phyloP scores from a whole-genome alignment of 1,140 invertebrate species.

The Drosophila arawakana region DNA sequence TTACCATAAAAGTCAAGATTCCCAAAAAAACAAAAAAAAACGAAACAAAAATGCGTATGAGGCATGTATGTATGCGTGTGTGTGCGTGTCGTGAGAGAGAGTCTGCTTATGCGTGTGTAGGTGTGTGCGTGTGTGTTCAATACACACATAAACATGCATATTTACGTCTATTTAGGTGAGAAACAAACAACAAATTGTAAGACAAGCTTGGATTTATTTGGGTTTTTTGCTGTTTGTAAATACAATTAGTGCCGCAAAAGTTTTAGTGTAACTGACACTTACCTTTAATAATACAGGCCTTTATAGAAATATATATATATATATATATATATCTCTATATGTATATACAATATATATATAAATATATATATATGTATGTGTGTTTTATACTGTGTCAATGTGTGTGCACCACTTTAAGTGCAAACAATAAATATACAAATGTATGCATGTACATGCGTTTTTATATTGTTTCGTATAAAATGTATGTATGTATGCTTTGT shows the following conservation, averaged over 20 bases:
- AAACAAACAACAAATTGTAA: slow-evolving; percentile 15
- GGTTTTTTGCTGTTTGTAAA: neutral
- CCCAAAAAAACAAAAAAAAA: slow-evolving; percentile 9
- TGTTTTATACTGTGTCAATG: slow-evolving; percentile 21
- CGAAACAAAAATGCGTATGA: slow-evolving; percentile 15
- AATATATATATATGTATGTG: neutral
- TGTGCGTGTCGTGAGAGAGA: neutral
- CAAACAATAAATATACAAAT: slow-evolving; percentile 44
- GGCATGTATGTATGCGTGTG: slow-evolving; percentile 10
- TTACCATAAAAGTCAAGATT: slow-evolving; percentile 47
- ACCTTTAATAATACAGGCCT: slow-evolving; percentile 12
- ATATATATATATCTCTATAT: neutral
- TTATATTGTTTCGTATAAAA: slow-evolving; percentile 13
- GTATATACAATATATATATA: neutral
- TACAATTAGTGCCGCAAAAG: neutral
- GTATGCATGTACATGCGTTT: slow-evolving; percentile 25
- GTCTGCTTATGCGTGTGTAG: slow-evolving; percentile 5
- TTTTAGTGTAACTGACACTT: slow-evolving; percentile 8
- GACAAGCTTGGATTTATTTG: neutral
- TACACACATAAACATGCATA: neutral
- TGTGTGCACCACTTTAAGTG: slow-evolving; percentile 25
- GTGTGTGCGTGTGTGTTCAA: slow-evolving; percentile 13
- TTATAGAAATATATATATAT: neutral
- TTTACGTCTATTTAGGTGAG: slow-evolving; percentile 25
- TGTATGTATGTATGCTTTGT: slow-evolving; percentile 22